phyloP scores from a whole-genome alignment of 2,113 vertebrate species.

The Nyctibius bracteatus region DNA sequence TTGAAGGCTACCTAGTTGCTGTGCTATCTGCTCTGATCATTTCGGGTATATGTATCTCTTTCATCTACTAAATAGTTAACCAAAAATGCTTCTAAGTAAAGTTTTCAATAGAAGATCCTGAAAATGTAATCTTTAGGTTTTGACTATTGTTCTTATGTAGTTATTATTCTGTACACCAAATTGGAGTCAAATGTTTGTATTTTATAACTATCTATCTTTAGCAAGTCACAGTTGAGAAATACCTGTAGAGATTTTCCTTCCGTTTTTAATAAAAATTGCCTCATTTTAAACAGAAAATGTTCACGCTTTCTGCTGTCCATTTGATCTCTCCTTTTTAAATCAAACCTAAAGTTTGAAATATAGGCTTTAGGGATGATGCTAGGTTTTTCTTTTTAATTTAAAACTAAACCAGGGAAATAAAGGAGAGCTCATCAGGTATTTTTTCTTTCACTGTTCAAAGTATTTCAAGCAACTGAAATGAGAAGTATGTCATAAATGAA shows the following conservation, averaged over 20 bases:
- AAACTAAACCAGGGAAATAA: neutral
- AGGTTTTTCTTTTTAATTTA: neutral
- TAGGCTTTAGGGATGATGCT: neutral
- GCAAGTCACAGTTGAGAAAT: neutral
- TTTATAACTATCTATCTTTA: neutral
- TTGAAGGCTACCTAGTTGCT: neutral
- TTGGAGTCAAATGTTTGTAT: neutral
- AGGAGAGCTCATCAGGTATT: neutral
- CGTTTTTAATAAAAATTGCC: neutral
- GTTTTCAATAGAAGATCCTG: neutral
- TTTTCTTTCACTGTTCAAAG: neutral
- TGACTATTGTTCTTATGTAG: neutral
- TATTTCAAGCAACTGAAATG: neutral
- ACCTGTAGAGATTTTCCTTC: neutral
- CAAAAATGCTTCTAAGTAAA: neutral
- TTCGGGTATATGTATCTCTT: neutral
- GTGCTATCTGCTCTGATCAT: neutral
- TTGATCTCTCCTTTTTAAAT: neutral
- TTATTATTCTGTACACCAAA: neutral
- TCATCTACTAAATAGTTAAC: neutral
- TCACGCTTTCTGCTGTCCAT: neutral
- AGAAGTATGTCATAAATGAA: neutral
- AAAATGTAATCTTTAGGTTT: neutral
- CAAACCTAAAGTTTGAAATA: constrained; percentile 1
- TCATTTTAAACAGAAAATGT: neutral